Percentiles rank a stretch among this genome's conserved stretches.
Evolutionary conservation across 2,113 vertebrate species (phyloP).

Genomic region (Zapornia atra): DNA sequence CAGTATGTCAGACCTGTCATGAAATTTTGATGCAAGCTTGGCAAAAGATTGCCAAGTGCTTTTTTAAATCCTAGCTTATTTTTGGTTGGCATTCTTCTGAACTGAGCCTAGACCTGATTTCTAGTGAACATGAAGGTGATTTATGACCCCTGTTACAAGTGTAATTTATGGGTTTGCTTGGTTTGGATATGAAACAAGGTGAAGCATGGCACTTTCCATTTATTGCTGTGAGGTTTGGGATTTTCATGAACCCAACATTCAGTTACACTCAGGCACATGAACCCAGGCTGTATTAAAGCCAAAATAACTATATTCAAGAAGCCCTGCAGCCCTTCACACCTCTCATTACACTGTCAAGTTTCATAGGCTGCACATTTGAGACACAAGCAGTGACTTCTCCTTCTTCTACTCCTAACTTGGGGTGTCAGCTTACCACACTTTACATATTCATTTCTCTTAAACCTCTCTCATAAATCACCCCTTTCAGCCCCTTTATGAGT

Average conservation of each 20-base stretch:
- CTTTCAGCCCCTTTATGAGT: conserved; percentile 20
- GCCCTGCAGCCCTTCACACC: conserved; percentile 32
- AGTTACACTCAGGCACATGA: conserved; percentile 46
- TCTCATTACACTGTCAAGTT: conserved; percentile 50
- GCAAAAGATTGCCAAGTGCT: background rate
- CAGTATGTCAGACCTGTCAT: background rate
- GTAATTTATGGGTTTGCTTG: conserved; percentile 39
- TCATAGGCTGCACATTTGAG: conserved; percentile 29
- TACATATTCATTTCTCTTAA: conserved; percentile 47
- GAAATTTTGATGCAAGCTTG: background rate
- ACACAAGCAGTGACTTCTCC: conserved; percentile 42
- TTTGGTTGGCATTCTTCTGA: conserved; percentile 36
- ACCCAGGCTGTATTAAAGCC: conserved; percentile 32
- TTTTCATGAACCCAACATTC: conserved; percentile 40
- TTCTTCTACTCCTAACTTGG: conserved; percentile 25
- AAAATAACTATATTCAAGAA: conserved; percentile 54
- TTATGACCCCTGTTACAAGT: conserved; percentile 12
- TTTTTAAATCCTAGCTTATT: conserved; percentile 39
- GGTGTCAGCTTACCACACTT: conserved; percentile 41
- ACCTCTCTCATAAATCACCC: conserved; percentile 21
- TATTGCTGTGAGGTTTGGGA: conserved; percentile 59
- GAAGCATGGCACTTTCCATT: conserved; percentile 51
- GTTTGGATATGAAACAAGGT: conserved; percentile 41
- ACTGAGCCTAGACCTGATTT: conserved; percentile 23
- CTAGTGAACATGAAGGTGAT: conserved; percentile 14